A percentile compares a stretch with the other conserved stretches of the same genome.
Conservation (phyloP, 2,797 vertebrate species). For the Rhabdophis nuchalis region DNA sequence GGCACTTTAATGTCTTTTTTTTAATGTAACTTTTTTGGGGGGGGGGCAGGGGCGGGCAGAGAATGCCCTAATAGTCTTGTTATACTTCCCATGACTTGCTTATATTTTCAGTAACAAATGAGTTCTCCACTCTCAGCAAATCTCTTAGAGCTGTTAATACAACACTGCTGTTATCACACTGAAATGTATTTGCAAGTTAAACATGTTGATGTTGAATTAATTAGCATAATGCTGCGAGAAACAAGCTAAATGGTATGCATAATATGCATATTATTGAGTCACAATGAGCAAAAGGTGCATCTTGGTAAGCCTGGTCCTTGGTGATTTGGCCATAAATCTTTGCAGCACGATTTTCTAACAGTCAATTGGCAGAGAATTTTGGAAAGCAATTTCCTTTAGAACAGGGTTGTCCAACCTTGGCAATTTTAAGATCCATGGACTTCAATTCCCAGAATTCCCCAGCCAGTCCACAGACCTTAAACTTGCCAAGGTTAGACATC, state of each 20-base stretch:
- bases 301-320: neutral
- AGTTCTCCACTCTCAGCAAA: constrained; percentile 49
- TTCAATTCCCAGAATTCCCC: neutral
- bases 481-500: neutral
- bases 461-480: neutral
- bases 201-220: constrained; percentile 62
- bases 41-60: neutral
- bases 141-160: constrained; percentile 52
- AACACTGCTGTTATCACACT: constrained; percentile 49
- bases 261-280: constrained; percentile 45
- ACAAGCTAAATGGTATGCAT: constrained; percentile 55
- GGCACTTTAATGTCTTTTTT: neutral
- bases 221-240: constrained; percentile 57
- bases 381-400: neutral
- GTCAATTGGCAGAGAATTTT: neutral
- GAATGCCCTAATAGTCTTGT: neutral
- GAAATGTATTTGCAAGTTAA: constrained; percentile 59
- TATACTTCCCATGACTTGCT: neutral
- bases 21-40: neutral
- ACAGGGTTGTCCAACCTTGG: neutral
- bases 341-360: neutral
- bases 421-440: neutral
- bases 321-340: neutral
- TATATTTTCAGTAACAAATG: constrained; percentile 44
- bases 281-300: neutral